A percentile compares a stretch with the other conserved stretches of the same genome.
These are phyloP conservation scores for Neolamprologus ventralis DNA, from an alignment of 2,113 vertebrate genomes.

Conservation along the genomic window DNA sequence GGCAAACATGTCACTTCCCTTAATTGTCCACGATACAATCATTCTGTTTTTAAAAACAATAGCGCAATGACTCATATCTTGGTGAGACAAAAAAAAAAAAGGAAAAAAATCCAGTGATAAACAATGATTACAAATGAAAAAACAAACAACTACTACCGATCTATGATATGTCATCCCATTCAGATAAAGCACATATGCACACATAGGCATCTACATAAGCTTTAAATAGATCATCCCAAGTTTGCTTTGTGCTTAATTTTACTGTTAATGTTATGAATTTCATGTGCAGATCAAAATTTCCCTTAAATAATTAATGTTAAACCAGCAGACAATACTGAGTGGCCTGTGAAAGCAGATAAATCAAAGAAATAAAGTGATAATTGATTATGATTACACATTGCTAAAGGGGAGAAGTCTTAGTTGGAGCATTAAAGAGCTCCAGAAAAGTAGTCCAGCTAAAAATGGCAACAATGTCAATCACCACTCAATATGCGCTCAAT, in stretches of 20 bases:
- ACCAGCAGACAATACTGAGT: not conserved
- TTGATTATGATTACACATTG: not conserved
- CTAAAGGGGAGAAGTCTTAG: not conserved
- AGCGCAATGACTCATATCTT: slow-evolving; percentile 43
- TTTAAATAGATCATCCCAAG: slow-evolving; percentile 17
- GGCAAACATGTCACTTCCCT: slow-evolving; percentile 41
- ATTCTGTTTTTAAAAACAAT: slow-evolving; percentile 41
- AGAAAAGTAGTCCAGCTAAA: slow-evolving; percentile 53
- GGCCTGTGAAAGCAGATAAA: not conserved
- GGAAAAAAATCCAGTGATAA: slow-evolving; percentile 58
- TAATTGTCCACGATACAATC: slow-evolving; percentile 60
- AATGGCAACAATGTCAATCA: slow-evolving; percentile 71
- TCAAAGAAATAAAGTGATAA: not conserved
- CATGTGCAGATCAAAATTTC: not conserved
- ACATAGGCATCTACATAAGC: not conserved
- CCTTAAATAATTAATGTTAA: slow-evolving; percentile 35
- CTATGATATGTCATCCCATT: slow-evolving; percentile 7
- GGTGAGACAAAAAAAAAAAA: not conserved
- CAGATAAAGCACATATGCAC: not conserved
- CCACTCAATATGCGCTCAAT: slow-evolving; percentile 96
- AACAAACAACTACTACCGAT: not conserved
- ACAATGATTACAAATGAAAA: slow-evolving; percentile 22
- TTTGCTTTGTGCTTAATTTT: slow-evolving; percentile 41
- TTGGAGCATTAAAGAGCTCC: slow-evolving; percentile 15
- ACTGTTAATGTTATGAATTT: not conserved